These are phyloP conservation scores for Caenorhabditis remanei DNA, from an alignment of 1,140 invertebrate genomes.

Conservation along the genomic window DNA sequence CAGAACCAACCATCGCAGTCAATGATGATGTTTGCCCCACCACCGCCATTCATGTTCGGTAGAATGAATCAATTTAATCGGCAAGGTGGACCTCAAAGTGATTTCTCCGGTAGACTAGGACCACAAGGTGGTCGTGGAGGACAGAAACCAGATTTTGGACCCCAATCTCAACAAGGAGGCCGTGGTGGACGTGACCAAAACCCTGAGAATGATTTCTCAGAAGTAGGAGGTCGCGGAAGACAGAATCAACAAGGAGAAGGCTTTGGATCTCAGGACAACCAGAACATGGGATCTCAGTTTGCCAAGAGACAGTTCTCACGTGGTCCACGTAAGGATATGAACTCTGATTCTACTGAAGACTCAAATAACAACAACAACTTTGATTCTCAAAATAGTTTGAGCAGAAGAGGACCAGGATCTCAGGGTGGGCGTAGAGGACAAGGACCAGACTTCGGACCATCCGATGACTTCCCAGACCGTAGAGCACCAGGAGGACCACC, in stretches of 20 bases:
- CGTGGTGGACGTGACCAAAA: neutral
- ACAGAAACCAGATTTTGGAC: conserved; percentile 3
- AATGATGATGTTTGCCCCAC: neutral
- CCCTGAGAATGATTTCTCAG: neutral
- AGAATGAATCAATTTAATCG: no score
- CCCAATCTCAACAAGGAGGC: neutral
- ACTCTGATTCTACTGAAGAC: neutral
- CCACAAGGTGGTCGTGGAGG: neutral
- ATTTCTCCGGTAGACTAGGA: neutral
- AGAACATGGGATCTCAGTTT: neutral
- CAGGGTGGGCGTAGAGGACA: neutral
- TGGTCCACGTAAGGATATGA: neutral
- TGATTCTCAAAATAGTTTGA: no score
- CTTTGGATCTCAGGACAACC: neutral
- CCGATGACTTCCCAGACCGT: neutral
- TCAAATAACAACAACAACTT: no score
- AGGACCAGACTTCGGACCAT: conserved; percentile 15
- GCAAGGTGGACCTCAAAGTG: neutral
- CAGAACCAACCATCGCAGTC: neutral
- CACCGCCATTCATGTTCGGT: no score
- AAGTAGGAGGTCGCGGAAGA: neutral
- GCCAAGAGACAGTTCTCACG: neutral
- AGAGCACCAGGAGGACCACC: neutral
- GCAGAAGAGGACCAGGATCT: neutral
- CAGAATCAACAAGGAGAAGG: neutral